Evolutionary conservation across 2,797 vertebrate genomes (phyloP), one percentile per base, ranked within the genome.

Genomic region (Sarcophilus harrisii): DNA sequence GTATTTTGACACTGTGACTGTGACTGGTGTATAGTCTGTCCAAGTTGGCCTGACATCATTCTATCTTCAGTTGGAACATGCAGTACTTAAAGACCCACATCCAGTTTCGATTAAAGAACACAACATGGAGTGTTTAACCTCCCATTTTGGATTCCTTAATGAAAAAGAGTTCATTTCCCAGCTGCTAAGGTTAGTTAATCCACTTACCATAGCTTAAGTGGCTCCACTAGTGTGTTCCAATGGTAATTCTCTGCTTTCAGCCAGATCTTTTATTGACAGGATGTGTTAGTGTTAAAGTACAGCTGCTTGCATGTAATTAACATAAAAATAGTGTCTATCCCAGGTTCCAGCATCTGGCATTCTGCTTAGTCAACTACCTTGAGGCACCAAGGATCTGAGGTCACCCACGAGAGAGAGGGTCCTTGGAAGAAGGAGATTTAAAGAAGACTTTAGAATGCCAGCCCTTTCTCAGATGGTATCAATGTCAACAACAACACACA

Each of bases 91-190:
- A 95, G 29, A 90, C 73, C 38, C 91, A 58, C 92, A 90, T 93
- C 94, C 66, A 5, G 54, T 97, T 94, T 27, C 5, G 14, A 89
- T 95, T 81, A 93, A 12, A 49, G 58, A 11, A 14, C 59, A 73
- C 45, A 66, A 18, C 21, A 45, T 93, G 5, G 5, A 4, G 91
- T 90, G 94, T 95, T 94, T 97, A 1, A 12, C n/a, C 57, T 96
- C 38, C 27, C 16, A 24, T 30, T 94, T 4, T 57, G 54, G 0
- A 66, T 81, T 5, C 0, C 4, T 62, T 95, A 94, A 95, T 94
- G 58, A 95, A 90, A 94, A 95, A 91, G 73, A 49, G 45, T 57
- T 97, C 52, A 0, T 94, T 96, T 97, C 60, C 38, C 62, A 91
- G 49, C 16, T 32, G 16, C 24, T 89, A 16, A 73, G 38, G 16